Evolutionary conservation across 2,797 vertebrate species (phyloP), one percentile per base, ranked within the genome.

Genomic region (Pseudomugil gertrudae): DNA sequence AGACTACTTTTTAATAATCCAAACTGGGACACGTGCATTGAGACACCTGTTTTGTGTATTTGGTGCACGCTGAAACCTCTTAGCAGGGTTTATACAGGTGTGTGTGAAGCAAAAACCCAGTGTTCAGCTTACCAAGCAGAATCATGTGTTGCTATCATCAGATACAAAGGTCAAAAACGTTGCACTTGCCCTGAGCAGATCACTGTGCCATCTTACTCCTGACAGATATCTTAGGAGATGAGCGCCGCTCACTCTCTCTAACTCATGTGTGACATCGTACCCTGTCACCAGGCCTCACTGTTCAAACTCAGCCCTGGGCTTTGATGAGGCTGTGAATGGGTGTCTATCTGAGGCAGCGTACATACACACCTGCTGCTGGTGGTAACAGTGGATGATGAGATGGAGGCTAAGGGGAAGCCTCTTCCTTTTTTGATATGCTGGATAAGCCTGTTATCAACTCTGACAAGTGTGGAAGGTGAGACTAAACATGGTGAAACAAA

Each of bases 141-240:
- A 27, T 30, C 23, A 10, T 51, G 36, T 57, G 55, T 57, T 52
- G 33, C 36, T 70, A 33, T 77, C 45, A 29, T 72, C 74, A 69
- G 57, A 80, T 65, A 36, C 63, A 76, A 73, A 73, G 78, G 72
- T 72, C 78, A 85, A 59, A 65, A 52, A 29, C 67, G 61, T 36
- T 75, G 80, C 67, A 63, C 40, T 38, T 2, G 52, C 83, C 72
- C 57, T 26, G 58, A 83, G 81, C 64, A 24, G 56, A 78, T 69
- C 56, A 26, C 43, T 72, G 75, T 53, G 48, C 54, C 19, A 52
- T 81, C 76, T 74, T 24, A 1, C 63, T 72, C 53, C 6, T 75
- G 76, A 83, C 84, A 58, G 76, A 85, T 79, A 81, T 81, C 52
- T 67, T 54, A 21, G 71, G 66, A 80, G 81, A 63, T 54, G 64